Percentiles rank a stretch among this genome's conserved stretches.
Evolutionary conservation across 2,113 vertebrate species (phyloP).

Genomic region (Neofelis nebulosa): DNA sequence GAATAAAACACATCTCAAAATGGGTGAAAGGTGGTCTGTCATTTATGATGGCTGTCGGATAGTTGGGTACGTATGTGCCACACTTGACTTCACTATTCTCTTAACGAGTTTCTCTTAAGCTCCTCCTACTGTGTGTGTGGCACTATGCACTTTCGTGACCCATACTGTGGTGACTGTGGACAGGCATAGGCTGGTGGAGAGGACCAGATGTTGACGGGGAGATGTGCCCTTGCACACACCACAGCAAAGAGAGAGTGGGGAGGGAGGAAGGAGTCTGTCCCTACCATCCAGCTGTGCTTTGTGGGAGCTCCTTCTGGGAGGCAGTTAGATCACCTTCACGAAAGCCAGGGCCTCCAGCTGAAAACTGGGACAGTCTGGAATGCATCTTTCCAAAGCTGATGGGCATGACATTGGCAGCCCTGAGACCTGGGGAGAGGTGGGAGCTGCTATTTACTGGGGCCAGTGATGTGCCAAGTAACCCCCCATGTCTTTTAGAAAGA

Average conservation of each 20-base stretch:
- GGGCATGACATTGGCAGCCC: background rate
- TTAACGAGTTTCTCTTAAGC: background rate
- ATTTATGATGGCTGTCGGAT: background rate
- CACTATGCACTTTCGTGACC: too few species aligned
- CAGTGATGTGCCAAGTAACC: accelerated
- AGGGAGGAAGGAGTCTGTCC: too few species aligned
- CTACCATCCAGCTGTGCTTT: background rate
- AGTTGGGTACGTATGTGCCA: background rate
- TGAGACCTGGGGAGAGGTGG: background rate
- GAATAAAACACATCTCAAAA: accelerated
- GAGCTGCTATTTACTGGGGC: background rate
- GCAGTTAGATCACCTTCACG: background rate
- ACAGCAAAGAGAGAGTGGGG: background rate
- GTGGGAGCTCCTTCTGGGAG: background rate
- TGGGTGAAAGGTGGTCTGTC: background rate
- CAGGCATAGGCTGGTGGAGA: background rate
- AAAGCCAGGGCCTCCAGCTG: background rate
- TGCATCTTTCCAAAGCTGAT: background rate
- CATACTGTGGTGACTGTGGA: too few species aligned
- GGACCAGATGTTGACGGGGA: background rate
- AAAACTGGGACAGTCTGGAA: background rate
- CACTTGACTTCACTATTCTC: background rate
- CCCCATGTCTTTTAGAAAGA: background rate
- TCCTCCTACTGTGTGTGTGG: accelerated
- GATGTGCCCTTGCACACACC: background rate